Base-by-base conservation (phyloP, 2,888 invertebrate genomes). In the Bellardia pandia region DNA sequence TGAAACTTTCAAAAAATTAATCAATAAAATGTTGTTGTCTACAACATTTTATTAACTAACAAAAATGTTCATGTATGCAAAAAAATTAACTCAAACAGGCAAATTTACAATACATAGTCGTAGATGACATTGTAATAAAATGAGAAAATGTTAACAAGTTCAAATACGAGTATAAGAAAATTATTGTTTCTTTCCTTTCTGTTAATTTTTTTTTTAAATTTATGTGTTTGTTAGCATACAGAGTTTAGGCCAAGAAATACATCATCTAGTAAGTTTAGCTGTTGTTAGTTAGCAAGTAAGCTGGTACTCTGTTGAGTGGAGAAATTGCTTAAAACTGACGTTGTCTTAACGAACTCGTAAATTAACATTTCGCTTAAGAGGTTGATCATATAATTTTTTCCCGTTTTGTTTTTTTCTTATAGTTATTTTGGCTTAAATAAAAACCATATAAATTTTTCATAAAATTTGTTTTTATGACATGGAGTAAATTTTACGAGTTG, bases 261-360 rank as follows among this genome's bases (percentile, higher is more conserved):
- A 80, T 80, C 86, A 81, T 84, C 23, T 53, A 45, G 42, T 48
- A 33, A 71, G 62, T 79, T 83, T 69, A 58, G 3, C 33, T 6
- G 60, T 60, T 77, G 16, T 53, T 53, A 77, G 30, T 56, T 56
- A 77, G 30, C 48, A 13, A 37, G 16, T 4, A 13, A 64, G 16
- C 42, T 9, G 11, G 2, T 53, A 53, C 14, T 75, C 75, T 74
- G 71, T 58, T 72, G 40, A 62, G 42, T 60, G 85, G 80, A 76
- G 76, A 85, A 80, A 86, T 77, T 77, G 58, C 23, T 58, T 5
- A 45, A 76, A 80, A 71, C 77, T 64, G 86, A 51, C 62, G 56
- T 62, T 68, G 75, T 71, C 69, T 83, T 56, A 78, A 81, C 68
- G 78, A 86, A 71, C 74, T 78, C 78, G 69, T 86, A 82, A 86